Percentiles rank a stretch among this genome's conserved stretches.
Evolutionary conservation across 2,888 invertebrate genomes (phyloP).

Genomic region (Drosophila austrosaltans): DNA sequence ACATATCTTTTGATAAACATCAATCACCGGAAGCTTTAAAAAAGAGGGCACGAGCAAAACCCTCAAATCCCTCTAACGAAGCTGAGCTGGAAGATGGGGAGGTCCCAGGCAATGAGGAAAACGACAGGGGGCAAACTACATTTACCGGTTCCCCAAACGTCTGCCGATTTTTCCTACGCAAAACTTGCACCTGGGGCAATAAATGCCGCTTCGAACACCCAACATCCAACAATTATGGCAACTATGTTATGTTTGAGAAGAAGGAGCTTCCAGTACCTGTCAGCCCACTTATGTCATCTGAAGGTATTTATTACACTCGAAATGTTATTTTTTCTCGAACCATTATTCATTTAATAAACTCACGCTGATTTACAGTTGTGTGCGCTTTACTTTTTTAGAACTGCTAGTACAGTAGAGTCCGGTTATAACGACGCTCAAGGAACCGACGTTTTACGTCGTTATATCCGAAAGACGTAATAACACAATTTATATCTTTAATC

Average conservation of each 20-base stretch:
- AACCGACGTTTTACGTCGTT: too few relatives aligned
- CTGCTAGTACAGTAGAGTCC: too few relatives aligned
- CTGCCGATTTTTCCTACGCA: slow-evolving; percentile 38
- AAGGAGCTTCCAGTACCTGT: slow-evolving; percentile 26
- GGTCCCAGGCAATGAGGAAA: slow-evolving; percentile 20
- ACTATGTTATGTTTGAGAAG: slow-evolving; percentile 60
- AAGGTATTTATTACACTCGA: not conserved
- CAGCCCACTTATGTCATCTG: not conserved
- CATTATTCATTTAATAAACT: not conserved
- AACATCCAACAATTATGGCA: slow-evolving; percentile 26
- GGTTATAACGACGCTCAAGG: too few relatives aligned
- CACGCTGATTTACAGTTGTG: too few relatives aligned
- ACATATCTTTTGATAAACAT: not conserved
- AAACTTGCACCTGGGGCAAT: slow-evolving; percentile 40
- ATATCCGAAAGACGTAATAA: too few relatives aligned
- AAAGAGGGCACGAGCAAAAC: not conserved
- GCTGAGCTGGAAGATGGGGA: slow-evolving; percentile 56
- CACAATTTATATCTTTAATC: too few relatives aligned
- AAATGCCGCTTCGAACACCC: slow-evolving; percentile 49
- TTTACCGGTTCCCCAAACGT: not conserved
- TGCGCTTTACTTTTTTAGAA: too few relatives aligned
- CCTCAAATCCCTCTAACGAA: not conserved
- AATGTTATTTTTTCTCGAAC: too few relatives aligned
- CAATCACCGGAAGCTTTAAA: not conserved
- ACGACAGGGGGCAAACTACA: not conserved